Evolutionary conservation across 2,113 vertebrate genomes (phyloP).

Genomic region (Raja brachyura): DNA sequence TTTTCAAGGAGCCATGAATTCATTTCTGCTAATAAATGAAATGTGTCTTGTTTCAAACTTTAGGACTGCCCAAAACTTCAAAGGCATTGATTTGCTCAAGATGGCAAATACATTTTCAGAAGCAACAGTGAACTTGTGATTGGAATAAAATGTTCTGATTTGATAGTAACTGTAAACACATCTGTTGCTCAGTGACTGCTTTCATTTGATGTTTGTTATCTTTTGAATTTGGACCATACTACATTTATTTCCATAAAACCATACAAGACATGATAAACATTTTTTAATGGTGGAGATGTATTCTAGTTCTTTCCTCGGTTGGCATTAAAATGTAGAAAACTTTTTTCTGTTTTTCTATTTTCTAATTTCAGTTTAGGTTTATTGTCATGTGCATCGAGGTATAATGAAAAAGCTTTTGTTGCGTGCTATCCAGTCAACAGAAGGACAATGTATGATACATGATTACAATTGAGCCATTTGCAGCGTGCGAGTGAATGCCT

Average conservation of each 20-base stretch:
- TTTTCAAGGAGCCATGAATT: neutral
- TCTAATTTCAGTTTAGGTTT: neutral
- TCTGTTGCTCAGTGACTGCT: neutral
- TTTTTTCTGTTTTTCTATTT: neutral
- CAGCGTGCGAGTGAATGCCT: neutral
- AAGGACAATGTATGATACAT: too few relatives aligned
- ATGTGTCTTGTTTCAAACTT: neutral
- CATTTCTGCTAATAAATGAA: neutral
- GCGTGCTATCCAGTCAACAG: too few relatives aligned
- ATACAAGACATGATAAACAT: neutral
- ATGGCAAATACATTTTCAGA: neutral
- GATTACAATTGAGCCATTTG: too few relatives aligned
- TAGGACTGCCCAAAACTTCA: neutral
- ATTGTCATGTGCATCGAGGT: too few relatives aligned
- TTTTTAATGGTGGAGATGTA: neutral
- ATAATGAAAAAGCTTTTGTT: too few relatives aligned
- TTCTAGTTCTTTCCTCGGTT: neutral
- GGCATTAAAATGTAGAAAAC: neutral
- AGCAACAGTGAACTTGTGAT: neutral
- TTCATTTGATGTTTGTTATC: neutral
- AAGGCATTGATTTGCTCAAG: neutral
- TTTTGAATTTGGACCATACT: neutral
- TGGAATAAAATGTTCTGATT: neutral
- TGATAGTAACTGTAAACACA: neutral
- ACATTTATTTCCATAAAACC: neutral